Evolutionary conservation across 2,113 vertebrate species (phyloP).

Genomic region (Daubentonia madagascariensis): DNA sequence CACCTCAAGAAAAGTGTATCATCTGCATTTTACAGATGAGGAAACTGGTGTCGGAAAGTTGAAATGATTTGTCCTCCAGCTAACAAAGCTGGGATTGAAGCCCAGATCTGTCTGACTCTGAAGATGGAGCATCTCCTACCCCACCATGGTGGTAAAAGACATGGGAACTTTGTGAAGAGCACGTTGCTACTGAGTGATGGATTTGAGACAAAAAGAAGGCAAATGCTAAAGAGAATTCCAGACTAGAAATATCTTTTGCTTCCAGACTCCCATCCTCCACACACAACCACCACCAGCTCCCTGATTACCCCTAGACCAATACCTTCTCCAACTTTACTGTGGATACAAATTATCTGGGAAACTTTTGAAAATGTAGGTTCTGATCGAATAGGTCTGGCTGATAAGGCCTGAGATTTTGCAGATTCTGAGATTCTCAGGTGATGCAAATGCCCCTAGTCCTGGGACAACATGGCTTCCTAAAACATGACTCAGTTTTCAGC

Average conservation of each 20-base stretch:
- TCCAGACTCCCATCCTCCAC: no score
- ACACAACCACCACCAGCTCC: neutral
- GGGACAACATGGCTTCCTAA: neutral
- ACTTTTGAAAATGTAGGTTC: neutral
- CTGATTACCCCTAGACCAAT: neutral
- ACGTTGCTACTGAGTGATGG: neutral
- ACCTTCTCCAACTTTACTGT: neutral
- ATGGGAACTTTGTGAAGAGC: neutral
- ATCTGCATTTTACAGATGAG: neutral
- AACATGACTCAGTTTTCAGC: neutral
- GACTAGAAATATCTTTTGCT: neutral
- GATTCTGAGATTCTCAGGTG: neutral
- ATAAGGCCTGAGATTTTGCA: neutral
- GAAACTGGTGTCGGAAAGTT: neutral
- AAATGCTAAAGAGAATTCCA: neutral
- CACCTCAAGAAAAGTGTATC: neutral
- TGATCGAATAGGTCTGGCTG: neutral
- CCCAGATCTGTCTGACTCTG: neutral
- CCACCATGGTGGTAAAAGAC: neutral
- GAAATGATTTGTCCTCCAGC: neutral
- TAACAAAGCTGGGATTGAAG: neutral
- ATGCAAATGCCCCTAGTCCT: neutral
- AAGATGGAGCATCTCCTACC: neutral
- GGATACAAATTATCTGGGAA: neutral
- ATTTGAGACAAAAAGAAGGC: neutral